Percentiles rank a stretch among this genome's conserved stretches.
Evolutionary conservation across 2,113 vertebrate species (phyloP).

Genomic region (Semnornis frantzii): DNA sequence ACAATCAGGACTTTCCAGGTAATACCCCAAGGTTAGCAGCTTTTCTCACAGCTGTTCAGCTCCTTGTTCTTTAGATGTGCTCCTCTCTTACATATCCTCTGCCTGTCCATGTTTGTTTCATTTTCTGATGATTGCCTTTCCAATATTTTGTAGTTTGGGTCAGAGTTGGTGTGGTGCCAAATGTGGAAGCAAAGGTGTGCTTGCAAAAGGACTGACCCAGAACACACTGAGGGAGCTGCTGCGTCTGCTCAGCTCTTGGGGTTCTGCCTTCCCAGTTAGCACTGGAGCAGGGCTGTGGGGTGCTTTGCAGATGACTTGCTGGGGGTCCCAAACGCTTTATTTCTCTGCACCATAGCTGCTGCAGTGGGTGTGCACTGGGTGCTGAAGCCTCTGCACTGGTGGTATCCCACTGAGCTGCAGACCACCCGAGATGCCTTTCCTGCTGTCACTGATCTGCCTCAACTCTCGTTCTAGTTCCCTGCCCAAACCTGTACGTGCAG

Average conservation of each 20-base stretch:
- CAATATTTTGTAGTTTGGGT: background rate
- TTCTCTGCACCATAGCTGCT: background rate
- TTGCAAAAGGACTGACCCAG: background rate
- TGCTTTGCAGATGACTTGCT: background rate
- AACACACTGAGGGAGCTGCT: background rate
- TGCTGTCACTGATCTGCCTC: background rate
- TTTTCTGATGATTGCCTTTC: background rate
- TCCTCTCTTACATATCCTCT: background rate
- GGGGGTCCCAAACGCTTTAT: background rate
- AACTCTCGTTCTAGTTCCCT: conserved; percentile 82
- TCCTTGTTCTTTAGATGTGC: background rate
- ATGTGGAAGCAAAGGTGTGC: background rate
- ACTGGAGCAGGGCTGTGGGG: background rate
- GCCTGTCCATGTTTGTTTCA: background rate
- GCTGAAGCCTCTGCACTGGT: background rate
- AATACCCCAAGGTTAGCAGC: conserved; percentile 61
- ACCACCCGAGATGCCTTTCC: background rate
- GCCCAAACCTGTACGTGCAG: conserved; percentile 90
- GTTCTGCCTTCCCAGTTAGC: background rate
- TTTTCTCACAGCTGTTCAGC: background rate
- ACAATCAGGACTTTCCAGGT: conserved; percentile 88
- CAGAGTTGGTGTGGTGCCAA: background rate
- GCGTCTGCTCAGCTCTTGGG: background rate
- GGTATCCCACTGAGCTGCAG: background rate
- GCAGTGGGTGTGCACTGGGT: background rate